Conservation (phyloP, 2,888 invertebrate species). For the Phytoseiulus persimilis region DNA sequence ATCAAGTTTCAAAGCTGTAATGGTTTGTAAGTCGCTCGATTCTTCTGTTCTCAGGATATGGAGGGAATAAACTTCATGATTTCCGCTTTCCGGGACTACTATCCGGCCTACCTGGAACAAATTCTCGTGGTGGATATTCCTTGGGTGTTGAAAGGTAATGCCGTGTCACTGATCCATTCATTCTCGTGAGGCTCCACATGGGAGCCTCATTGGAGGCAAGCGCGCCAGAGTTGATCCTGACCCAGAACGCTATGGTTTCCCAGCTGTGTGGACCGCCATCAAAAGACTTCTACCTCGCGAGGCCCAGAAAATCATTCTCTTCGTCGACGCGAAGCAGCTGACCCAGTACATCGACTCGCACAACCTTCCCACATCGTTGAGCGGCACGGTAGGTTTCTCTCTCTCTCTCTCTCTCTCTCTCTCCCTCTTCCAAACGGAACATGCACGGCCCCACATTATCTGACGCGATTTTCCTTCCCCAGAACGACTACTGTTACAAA, state of each 20-base stretch:
- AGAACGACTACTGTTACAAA: constrained; percentile 21
- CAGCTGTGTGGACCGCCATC: constrained; percentile 11
- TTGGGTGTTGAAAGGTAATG: constrained; percentile 20
- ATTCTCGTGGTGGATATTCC: constrained; percentile 20
- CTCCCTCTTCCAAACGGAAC: background rate
- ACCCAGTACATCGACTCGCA: background rate
- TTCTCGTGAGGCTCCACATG: background rate
- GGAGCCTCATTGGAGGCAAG: background rate
- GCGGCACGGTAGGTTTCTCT: background rate
- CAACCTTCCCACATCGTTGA: background rate
- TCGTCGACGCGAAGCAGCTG: background rate
- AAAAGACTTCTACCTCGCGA: background rate
- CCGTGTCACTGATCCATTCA: background rate
- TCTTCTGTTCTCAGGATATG: background rate
- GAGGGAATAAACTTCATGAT: constrained; percentile 29
- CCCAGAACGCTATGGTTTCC: background rate
- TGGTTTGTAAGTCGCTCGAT: background rate
- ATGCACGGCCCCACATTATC: background rate
- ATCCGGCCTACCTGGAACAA: background rate
- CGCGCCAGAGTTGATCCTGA: background rate
- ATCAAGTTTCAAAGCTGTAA: no score
- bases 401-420: no score
- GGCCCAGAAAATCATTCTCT: constrained; percentile 21
- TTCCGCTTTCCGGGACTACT: constrained; percentile 22
- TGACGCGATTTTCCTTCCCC: background rate